Percentiles rank a stretch among this genome's conserved stretches.
These are phyloP conservation scores for Nasonovia ribisnigri DNA, from an alignment of 2,888 invertebrate species.

Conservation along the genomic window DNA sequence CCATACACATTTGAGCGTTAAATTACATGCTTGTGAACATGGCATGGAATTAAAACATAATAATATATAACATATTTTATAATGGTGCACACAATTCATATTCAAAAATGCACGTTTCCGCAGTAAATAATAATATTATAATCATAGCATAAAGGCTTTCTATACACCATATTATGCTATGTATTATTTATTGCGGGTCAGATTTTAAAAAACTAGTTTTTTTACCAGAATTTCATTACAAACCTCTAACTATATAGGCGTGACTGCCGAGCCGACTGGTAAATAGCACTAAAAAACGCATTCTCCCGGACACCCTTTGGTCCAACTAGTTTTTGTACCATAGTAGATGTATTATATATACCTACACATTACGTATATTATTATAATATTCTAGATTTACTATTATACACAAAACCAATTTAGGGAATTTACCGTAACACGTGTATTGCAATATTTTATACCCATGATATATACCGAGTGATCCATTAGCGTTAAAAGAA, in stretches of 20 bases:
- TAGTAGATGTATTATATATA: neutral
- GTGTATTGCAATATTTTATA: neutral
- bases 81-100: neutral
- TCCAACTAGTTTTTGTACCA: neutral
- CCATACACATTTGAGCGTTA: neutral
- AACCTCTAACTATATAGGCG: neutral
- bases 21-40: neutral
- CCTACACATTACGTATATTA: neutral
- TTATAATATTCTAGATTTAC: neutral
- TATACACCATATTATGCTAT: neutral
- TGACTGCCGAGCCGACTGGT: neutral
- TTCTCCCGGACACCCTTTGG: conserved; percentile 1
- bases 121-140: conserved; percentile 12
- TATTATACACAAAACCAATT: neutral
- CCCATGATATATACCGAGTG: neutral
- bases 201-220: neutral
- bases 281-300: conserved; percentile 1
- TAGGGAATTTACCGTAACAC: neutral
- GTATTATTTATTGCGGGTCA: conserved; percentile 6
- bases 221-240: neutral
- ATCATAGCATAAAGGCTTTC: conserved; percentile 1
- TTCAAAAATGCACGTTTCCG: neutral
- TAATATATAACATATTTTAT: neutral
- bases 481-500: too few species aligned
- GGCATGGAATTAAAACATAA: neutral